Evolutionary conservation across 2,113 vertebrate genomes (phyloP).

Genomic region (Engraulis encrasicolus): DNA sequence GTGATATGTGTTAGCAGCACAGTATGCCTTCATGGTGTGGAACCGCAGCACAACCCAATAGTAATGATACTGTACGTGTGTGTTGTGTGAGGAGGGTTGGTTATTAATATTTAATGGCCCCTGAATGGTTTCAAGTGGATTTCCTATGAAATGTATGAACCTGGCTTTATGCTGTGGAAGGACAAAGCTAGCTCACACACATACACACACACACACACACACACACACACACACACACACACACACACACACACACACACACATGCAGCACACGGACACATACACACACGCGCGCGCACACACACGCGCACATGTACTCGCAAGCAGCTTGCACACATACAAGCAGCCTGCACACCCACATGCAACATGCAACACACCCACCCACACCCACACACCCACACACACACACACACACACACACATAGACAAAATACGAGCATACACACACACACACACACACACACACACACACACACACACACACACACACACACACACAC

Average conservation of each 20-base stretch:
- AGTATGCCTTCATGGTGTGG: not conserved
- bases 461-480: conserved; percentile 1
- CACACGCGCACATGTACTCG: not conserved
- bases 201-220: not conserved
- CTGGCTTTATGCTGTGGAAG: not conserved
- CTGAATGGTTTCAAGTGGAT: not conserved
- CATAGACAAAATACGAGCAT: not conserved
- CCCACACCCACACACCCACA: not conserved
- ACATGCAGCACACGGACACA: not conserved
- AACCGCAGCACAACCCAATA: not conserved
- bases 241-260: not conserved
- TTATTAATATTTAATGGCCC: not conserved
- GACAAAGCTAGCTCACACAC: not conserved
- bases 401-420: not conserved
- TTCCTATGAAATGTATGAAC: not conserved
- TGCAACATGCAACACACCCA: not conserved
- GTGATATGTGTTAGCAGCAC: not conserved
- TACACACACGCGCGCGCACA: not conserved
- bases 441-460: not conserved
- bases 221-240: not conserved
- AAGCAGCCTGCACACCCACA: not conserved
- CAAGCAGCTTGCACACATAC: not conserved
- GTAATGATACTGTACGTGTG: no score
- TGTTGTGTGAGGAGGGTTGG: not conserved
- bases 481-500: not conserved